Evolutionary conservation across 2,113 vertebrate genomes (phyloP), one percentile per base, ranked within the genome.

Genomic region (Anseranas semipalmata): DNA sequence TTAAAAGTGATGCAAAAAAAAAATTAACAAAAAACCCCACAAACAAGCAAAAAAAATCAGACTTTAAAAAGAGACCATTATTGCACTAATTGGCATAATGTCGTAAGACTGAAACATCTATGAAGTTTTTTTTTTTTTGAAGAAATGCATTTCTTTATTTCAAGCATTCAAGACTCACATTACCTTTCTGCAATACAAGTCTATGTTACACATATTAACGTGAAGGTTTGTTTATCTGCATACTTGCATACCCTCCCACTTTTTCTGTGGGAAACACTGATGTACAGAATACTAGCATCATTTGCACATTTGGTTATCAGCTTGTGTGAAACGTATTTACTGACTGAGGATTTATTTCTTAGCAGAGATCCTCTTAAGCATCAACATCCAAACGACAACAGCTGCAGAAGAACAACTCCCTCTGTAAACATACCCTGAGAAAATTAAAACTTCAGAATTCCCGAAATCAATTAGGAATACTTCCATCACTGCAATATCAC

Each of bases 401-500:
- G 81, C 0, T 71, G 22, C 50, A 87, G 32, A 70, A 17, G 62
- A 85, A 73, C 6, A 8, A 5, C 9, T 32, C 10, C 48, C 32
- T 75, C 60, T 77, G 35, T 62, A 75, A 91, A 75, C 97, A 89
- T 98, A 99, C 99, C 98, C 97, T 89, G 98, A 76, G 56, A 98
- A 92, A 94, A 85, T 89, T 4, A 99, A 59, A 66, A 77, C 97
- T 88, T 98, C 93, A 30, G 96, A 98, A 94, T 98, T 96, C 81
- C 99, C 99, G 86, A 97, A 98, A 95, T 99, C 99, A 33, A 97
- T 79, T 77, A 99, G 97, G 96, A 98, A 99, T 82, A 98, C 96
- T 85, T 94, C 77, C 59, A 99, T 70, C 35, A 94, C 78, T 39
- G 97, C 94, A 76, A 99, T 93, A 94, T 99, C 97, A 83, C 70